These are phyloP conservation scores for Coenonympha glycerion DNA, from an alignment of 2,888 invertebrate genomes.

Conservation along the genomic window DNA sequence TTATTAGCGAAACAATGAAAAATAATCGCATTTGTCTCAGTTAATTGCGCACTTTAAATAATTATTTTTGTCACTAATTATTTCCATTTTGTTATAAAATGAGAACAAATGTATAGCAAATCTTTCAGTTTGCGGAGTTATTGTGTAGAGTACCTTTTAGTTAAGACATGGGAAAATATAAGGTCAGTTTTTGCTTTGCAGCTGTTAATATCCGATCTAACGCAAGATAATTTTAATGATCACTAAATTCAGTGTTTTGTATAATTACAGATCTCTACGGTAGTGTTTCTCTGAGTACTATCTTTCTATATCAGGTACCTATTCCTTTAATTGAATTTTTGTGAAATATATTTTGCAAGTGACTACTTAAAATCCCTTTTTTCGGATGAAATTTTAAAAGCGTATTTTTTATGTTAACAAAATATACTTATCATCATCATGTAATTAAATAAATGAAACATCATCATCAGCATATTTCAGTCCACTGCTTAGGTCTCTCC, in stretches of 20 bases:
- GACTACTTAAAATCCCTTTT: too few species aligned
- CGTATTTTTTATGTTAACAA: too few species aligned
- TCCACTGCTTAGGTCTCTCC: too few species aligned
- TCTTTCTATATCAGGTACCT: conserved; percentile 11
- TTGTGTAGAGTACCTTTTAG: conserved; percentile 3
- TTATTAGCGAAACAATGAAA: conserved; percentile 7
- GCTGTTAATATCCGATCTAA: too few species aligned
- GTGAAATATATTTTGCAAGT: too few species aligned
- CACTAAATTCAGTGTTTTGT: neutral
- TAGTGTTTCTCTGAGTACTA: neutral
- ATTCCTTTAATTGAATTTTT: neutral
- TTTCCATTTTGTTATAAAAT: conserved; percentile 24
- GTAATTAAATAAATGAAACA: too few species aligned
- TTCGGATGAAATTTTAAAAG: too few species aligned
- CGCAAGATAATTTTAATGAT: too few species aligned
- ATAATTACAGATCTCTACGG: neutral
- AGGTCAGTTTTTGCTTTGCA: conserved; percentile 10
- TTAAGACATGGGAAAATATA: conserved; percentile 13
- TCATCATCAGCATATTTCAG: too few species aligned
- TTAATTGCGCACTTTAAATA: conserved; percentile 22
- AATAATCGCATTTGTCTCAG: conserved; percentile 30
- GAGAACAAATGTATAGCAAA: neutral
- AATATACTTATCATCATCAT: too few species aligned
- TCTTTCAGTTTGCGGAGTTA: conserved; percentile 2
- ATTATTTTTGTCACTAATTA: conserved; percentile 25